A percentile compares a stretch with the other conserved stretches of the same genome.
These are phyloP conservation scores for Hydrophis major DNA, from an alignment of 2,797 vertebrate species.

Conservation along the genomic window DNA sequence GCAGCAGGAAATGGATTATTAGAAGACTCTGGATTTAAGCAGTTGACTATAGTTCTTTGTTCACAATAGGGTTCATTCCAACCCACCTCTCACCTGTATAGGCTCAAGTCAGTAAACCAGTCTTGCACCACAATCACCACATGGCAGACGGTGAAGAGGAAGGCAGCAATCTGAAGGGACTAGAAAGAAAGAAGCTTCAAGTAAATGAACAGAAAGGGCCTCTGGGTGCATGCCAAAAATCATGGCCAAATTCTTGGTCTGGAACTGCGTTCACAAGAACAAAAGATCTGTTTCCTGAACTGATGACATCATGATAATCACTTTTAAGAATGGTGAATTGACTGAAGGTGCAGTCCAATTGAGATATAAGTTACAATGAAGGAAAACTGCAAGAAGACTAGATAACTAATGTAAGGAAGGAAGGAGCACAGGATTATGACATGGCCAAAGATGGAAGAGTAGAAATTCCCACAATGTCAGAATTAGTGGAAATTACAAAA, in stretches of 20 bases:
- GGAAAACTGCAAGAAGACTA: not conserved
- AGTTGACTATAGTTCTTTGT: not conserved
- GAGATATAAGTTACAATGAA: not conserved
- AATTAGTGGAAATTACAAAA: not conserved
- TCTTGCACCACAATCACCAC: constrained; percentile 90
- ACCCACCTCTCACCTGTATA: constrained; percentile 78
- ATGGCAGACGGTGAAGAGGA: constrained; percentile 92
- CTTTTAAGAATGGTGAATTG: not conserved
- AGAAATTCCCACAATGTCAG: not conserved
- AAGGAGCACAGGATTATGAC: not conserved
- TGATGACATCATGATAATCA: not conserved
- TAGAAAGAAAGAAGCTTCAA: constrained; percentile 48
- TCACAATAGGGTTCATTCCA: not conserved
- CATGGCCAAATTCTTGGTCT: not conserved
- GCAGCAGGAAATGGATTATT: not conserved
- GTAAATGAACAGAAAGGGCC: not conserved
- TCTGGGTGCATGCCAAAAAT: not conserved
- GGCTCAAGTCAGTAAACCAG: constrained; percentile 89
- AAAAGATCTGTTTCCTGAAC: not conserved
- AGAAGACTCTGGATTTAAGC: too few species aligned
- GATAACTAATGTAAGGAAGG: not conserved
- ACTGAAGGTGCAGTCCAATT: not conserved
- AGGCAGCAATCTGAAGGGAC: constrained; percentile 91
- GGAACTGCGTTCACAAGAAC: not conserved
- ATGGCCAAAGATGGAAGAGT: not conserved